Conservation (phyloP, 2,113 vertebrate species). For the Pelodiscus sinensis region DNA sequence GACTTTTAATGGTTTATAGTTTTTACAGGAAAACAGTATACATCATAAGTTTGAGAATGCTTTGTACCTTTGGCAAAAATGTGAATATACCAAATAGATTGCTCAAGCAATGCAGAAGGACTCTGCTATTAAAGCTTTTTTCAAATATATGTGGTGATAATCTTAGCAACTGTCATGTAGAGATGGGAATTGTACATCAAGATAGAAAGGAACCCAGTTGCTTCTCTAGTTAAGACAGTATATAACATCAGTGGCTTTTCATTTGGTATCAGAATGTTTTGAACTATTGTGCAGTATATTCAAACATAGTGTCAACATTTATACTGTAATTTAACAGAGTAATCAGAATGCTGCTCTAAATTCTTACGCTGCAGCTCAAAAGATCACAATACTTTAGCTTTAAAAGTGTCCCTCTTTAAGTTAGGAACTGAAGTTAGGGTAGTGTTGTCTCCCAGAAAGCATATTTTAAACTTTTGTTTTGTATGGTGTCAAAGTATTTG, state of each 20-base stretch:
- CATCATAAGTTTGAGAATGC: not conserved
- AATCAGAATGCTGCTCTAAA: not conserved
- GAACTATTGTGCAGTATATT: not conserved
- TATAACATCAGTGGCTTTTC: not conserved
- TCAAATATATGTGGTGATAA: fast-evolving
- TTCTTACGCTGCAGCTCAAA: not conserved
- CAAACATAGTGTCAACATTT: not conserved
- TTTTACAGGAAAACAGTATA: not conserved
- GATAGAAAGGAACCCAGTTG: fast-evolving
- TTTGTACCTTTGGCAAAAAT: not conserved
- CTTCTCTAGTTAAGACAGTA: fast-evolving
- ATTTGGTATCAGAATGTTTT: not conserved
- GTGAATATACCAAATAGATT: not conserved
- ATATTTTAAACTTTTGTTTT: not conserved
- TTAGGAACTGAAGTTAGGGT: not conserved
- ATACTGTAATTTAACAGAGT: not conserved
- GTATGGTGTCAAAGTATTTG: not conserved
- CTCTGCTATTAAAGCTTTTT: not conserved
- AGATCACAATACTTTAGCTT: not conserved
- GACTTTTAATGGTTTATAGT: not conserved
- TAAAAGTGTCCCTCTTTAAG: not conserved
- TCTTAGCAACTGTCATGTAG: not conserved
- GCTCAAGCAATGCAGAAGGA: not conserved
- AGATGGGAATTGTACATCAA: not conserved
- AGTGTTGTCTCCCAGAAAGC: not conserved